phyloP scores from a whole-genome alignment of 2,888 invertebrate species.

The Bellardia pandia region DNA sequence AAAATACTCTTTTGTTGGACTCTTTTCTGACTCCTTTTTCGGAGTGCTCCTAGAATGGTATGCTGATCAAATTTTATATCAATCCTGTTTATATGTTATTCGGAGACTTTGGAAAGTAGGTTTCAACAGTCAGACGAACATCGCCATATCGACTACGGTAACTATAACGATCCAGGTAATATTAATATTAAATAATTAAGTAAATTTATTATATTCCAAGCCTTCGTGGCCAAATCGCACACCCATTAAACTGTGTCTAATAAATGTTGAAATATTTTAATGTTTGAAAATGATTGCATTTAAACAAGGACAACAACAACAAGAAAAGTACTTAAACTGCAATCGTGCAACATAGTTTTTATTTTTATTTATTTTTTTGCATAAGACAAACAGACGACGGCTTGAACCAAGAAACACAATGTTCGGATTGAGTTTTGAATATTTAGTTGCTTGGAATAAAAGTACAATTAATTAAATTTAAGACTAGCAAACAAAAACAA shows the following conservation, averaged over 20 bases:
- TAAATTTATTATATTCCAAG: no score
- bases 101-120: no score
- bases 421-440: constrained; percentile 8
- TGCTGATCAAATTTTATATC: no score
- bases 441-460: constrained; percentile 24
- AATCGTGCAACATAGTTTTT: constrained; percentile 5
- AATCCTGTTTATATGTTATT: no score
- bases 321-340: neutral
- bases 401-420: neutral
- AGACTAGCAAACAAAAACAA: constrained; percentile 48
- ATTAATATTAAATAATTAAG: no score
- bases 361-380: neutral
- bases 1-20: no score
- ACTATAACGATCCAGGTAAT: no score
- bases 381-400: neutral
- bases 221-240: neutral
- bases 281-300: neutral
- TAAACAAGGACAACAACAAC: neutral
- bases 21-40: no score
- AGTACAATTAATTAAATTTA: constrained; percentile 60
- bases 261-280: neutral
- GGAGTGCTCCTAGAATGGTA: no score
- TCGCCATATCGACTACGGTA: no score
- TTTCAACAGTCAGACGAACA: no score
- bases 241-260: neutral